A percentile compares a stretch with the other conserved stretches of the same genome.
These are phyloP conservation scores for Falco novaeseelandiae DNA, from an alignment of 2,797 vertebrate species.

Conservation along the genomic window DNA sequence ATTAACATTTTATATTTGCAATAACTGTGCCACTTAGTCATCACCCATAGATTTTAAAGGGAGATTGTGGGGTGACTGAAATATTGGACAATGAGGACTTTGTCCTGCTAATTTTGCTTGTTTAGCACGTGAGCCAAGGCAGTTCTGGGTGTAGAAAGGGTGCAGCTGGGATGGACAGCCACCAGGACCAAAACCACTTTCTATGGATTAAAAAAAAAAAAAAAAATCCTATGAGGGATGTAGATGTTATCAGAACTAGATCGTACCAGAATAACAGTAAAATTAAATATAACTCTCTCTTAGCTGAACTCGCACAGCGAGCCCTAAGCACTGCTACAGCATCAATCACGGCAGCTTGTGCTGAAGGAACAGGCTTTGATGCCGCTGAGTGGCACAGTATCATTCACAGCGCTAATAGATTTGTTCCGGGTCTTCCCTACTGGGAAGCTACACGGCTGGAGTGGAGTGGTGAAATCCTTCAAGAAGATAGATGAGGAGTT, in stretches of 20 bases:
- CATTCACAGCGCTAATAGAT: neutral
- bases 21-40: neutral
- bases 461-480: neutral
- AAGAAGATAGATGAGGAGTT: neutral
- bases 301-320: neutral
- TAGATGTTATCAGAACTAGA: neutral
- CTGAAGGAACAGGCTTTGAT: neutral
- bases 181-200: neutral
- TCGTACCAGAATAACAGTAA: neutral
- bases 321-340: neutral
- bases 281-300: neutral
- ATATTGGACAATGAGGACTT: neutral
- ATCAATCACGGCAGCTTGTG: neutral
- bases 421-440: neutral
- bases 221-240: neutral
- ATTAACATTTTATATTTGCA: neutral
- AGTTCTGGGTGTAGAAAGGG: neutral
- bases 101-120: neutral
- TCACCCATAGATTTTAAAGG: neutral
- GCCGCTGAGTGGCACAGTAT: neutral
- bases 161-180: neutral
- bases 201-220: neutral
- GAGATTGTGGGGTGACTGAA: neutral
- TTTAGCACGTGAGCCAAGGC: fast-evolving
- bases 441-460: neutral